Percentiles rank a stretch among this genome's conserved stretches.
Conservation (phyloP, 2,888 invertebrate species). For the Spodoptera exigua region DNA sequence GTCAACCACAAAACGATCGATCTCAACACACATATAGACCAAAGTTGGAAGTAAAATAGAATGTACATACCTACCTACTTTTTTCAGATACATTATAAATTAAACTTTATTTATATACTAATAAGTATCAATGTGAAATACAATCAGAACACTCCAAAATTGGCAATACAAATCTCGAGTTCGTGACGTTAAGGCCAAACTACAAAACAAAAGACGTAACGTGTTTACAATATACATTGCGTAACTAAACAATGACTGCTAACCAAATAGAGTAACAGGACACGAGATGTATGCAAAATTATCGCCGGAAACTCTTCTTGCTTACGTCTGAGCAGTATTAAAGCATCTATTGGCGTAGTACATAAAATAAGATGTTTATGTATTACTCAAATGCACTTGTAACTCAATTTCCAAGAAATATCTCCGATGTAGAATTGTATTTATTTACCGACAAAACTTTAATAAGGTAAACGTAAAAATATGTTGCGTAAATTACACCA, state of each 20-base stretch:
- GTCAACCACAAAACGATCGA: too few relatives aligned
- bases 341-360: constrained; percentile 42
- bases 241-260: background rate
- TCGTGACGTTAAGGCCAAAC: background rate
- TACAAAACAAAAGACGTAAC: constrained; percentile 3
- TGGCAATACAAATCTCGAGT: background rate
- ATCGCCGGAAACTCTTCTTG: constrained; percentile 33
- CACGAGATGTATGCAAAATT: constrained; percentile 23
- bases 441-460: background rate
- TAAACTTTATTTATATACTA: too few relatives aligned
- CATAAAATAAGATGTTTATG: constrained; percentile 26
- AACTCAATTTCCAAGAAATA: constrained; percentile 31
- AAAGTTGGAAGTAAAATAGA: too few relatives aligned
- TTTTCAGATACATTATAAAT: too few relatives aligned
- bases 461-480: background rate
- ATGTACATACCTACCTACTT: too few relatives aligned
- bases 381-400: constrained; percentile 28
- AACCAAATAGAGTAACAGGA: constrained; percentile 34
- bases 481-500: background rate
- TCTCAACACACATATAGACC: too few relatives aligned
- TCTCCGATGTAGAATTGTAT: background rate
- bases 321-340: constrained; percentile 38
- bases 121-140: too few relatives aligned
- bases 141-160: constrained; percentile 1
- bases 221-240: background rate